Evolutionary conservation across 2,888 invertebrate species (phyloP), one percentile per base, ranked within the genome.

Genomic region (Uloborus plumipes): DNA sequence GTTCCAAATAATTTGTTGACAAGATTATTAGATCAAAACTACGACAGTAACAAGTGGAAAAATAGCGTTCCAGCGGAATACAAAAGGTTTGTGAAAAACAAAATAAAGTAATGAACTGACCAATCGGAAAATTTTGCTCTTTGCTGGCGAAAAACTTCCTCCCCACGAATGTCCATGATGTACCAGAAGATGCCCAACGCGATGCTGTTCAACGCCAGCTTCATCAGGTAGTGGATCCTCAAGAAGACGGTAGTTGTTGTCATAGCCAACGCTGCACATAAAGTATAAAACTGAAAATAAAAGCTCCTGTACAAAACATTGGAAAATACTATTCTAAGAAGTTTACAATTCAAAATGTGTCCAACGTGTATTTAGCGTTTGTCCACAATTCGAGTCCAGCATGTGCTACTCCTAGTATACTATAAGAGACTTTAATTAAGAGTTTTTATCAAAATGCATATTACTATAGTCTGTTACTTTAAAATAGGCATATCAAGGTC

Each of bases 221-320:
- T 97, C 64, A 96, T 90, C 22, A 96, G 91, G 88, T 96, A 96
- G 39, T 95, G 95, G 58, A 95, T 93, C 84, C 95, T 92, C 9
- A 97, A 91, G 89, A 97, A 97, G 22, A 96, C 94, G 67, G 96
- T 96, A 85, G 95, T 94, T 0, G 94, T 93, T 0, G 95, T 93
- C 78, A 97, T 90, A 0, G 94, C 93, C 84, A 97, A 90, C 64
- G 94, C 94, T 55, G 95, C 94, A 86, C 95, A 94, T 89, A 94
- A 94, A 2, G 96, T 90, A 88, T 95, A 96, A 49, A 94, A 93
- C 94, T 92, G 91, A 47, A 67, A 7, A 39, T 11, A 39, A 11
- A 39, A 13, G 47, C 0, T 7, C n/a, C 16, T 20, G 71, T 18
- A 58, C 18, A 58, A 39, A 39, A 39, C 55, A 55, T 18, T 14